Conservation (phyloP, 2,888 invertebrate genomes). For the Eupithecia tripunctaria region DNA sequence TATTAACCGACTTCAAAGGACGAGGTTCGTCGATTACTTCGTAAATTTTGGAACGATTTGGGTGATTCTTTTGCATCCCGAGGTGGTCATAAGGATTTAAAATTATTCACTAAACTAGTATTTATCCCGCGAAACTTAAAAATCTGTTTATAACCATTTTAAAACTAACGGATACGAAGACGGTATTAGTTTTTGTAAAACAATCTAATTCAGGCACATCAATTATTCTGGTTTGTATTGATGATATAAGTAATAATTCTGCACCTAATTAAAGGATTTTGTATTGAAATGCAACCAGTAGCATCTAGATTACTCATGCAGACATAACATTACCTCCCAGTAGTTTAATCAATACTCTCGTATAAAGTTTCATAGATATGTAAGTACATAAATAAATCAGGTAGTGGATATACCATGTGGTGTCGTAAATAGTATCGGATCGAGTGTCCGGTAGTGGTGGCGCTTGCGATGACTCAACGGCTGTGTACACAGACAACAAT, state of each 20-base stretch:
- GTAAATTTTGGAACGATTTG: no score
- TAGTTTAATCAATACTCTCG: not conserved
- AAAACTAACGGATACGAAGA: no score
- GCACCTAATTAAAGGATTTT: not conserved
- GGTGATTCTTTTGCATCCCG: no score
- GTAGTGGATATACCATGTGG: slow-evolving; percentile 51
- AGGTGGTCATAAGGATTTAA: no score
- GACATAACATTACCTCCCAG: not conserved
- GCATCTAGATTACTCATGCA: not conserved
- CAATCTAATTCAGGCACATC: not conserved
- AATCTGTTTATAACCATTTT: no score
- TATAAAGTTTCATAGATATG: slow-evolving; percentile 10
- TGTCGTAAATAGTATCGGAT: slow-evolving; percentile 43
- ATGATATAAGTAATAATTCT: no score
- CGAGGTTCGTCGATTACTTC: no score
- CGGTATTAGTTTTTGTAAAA: not conserved
- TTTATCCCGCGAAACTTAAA: no score
- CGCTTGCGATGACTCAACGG: slow-evolving; percentile 61
- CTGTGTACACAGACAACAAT: slow-evolving; percentile 55
- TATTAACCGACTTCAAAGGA: no score
- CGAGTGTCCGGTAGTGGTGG: slow-evolving; percentile 45
- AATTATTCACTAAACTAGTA: no score
- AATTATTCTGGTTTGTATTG: no score
- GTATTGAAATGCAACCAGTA: not conserved
- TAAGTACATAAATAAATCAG: slow-evolving; percentile 4